Conservation (phyloP, 2,888 invertebrate genomes). For the Drosophila kanekoi region DNA sequence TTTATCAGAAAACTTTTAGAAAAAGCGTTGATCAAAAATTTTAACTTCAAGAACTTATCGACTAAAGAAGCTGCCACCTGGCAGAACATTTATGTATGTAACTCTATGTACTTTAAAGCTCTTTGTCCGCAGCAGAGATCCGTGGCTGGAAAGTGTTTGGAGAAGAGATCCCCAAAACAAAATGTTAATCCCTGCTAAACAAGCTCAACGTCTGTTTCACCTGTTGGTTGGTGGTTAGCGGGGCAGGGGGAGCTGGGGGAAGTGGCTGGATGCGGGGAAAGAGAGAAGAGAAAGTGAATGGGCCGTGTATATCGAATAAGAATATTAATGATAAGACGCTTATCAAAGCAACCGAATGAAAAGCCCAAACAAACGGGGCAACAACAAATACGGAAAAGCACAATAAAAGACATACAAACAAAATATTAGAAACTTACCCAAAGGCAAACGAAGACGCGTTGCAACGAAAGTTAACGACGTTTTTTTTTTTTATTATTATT, state of each 20-base stretch:
- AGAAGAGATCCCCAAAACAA: background rate
- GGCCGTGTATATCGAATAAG: slow-evolving; percentile 21
- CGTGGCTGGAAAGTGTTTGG: background rate
- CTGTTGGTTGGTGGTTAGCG: background rate
- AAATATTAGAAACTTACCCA: slow-evolving; percentile 45
- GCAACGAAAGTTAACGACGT: slow-evolving; percentile 32
- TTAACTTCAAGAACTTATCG: no score
- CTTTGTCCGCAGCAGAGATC: background rate
- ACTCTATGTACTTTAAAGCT: background rate
- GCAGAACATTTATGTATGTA: no score
- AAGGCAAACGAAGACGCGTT: slow-evolving; percentile 39
- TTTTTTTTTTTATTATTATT: slow-evolving; percentile 7
- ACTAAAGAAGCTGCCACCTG: no score
- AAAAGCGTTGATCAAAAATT: no score
- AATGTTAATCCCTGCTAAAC: slow-evolving; percentile 19
- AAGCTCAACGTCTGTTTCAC: slow-evolving; percentile 6
- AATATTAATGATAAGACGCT: slow-evolving; percentile 49
- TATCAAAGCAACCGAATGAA: slow-evolving; percentile 38
- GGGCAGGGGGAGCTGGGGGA: no score
- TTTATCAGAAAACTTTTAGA: no score
- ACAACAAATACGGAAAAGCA: slow-evolving; percentile 27
- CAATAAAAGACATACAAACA: slow-evolving; percentile 9
- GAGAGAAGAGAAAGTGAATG: slow-evolving; percentile 15
- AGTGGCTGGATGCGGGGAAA: background rate
- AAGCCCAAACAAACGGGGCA: slow-evolving; percentile 32